Conservation (phyloP, 2,888 invertebrate species). For the Meta bourneti region DNA sequence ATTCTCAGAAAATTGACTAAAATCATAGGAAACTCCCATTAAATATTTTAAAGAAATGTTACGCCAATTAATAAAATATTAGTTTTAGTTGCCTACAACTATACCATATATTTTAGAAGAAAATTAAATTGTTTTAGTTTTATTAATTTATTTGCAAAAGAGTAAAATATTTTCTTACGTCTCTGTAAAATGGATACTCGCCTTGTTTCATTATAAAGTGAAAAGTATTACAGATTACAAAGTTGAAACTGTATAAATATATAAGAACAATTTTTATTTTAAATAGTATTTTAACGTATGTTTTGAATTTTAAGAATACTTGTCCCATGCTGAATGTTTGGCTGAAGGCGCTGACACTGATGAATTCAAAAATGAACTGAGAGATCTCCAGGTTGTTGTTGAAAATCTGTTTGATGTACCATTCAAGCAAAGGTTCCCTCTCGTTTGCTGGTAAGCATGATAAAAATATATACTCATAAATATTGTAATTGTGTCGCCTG, state of each 20-base stretch:
- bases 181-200: too few species aligned
- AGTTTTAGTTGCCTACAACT: too few species aligned
- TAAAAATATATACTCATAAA: neutral
- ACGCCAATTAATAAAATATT: too few species aligned
- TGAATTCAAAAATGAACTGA: slow-evolving; percentile 59
- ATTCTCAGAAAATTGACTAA: too few species aligned
- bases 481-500: neutral
- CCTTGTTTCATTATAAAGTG: too few species aligned
- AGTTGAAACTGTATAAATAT: neutral
- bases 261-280: neutral
- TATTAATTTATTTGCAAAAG: too few species aligned
- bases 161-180: too few species aligned
- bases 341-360: slow-evolving; percentile 67
- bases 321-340: slow-evolving; percentile 65
- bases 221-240: too few species aligned
- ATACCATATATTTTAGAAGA: too few species aligned
- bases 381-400: slow-evolving; percentile 64
- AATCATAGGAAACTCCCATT: too few species aligned
- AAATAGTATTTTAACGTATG: neutral
- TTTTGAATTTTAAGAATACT: slow-evolving; percentile 46
- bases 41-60: too few species aligned
- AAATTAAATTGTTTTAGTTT: too few species aligned
- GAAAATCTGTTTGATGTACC: slow-evolving; percentile 62
- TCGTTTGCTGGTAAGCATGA: slow-evolving; percentile 68
- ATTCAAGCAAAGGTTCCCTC: slow-evolving; percentile 58